phyloP scores from a whole-genome alignment of 2,888 invertebrate species.

The Athalia rosae region DNA sequence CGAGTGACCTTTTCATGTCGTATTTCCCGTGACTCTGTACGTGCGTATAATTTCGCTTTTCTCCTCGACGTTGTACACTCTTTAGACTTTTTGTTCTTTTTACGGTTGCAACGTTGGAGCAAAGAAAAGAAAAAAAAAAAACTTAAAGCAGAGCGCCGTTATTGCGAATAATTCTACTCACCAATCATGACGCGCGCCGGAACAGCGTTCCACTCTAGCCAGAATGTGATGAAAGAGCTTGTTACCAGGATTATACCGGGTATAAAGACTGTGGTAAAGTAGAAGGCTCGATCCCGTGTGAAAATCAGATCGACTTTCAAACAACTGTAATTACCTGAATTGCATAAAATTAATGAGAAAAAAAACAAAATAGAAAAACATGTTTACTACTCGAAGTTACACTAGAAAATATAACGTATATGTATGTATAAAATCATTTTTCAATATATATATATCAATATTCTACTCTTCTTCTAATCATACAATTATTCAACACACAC shows the following conservation, averaged over 20 bases:
- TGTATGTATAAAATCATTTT: not conserved
- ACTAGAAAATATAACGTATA: not conserved
- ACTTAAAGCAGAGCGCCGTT: not conserved
- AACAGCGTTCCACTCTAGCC: conserved; percentile 98
- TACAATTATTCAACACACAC: too few species aligned
- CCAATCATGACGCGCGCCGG: conserved; percentile 97
- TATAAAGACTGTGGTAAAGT: conserved; percentile 97
- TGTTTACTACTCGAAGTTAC: not conserved
- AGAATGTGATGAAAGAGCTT: conserved; percentile 97
- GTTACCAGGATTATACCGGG: conserved; percentile 97
- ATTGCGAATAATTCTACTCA: conserved; percentile 74
- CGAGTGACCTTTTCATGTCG: not conserved
- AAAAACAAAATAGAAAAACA: not conserved
- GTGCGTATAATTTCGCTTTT: too few species aligned
- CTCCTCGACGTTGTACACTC: not conserved
- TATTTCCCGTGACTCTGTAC: too few species aligned
- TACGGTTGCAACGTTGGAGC: not conserved
- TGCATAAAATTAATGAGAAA: conserved; percentile 38
- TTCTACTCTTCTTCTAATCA: not conserved
- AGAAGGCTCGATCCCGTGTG: conserved; percentile 96
- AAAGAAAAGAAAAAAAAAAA: not conserved
- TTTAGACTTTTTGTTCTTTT: not conserved
- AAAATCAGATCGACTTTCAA: conserved; percentile 94
- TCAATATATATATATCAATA: not conserved
- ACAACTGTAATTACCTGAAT: conserved; percentile 95